phyloP scores from a whole-genome alignment of 2,797 vertebrate species.

The Thunnus albacares region DNA sequence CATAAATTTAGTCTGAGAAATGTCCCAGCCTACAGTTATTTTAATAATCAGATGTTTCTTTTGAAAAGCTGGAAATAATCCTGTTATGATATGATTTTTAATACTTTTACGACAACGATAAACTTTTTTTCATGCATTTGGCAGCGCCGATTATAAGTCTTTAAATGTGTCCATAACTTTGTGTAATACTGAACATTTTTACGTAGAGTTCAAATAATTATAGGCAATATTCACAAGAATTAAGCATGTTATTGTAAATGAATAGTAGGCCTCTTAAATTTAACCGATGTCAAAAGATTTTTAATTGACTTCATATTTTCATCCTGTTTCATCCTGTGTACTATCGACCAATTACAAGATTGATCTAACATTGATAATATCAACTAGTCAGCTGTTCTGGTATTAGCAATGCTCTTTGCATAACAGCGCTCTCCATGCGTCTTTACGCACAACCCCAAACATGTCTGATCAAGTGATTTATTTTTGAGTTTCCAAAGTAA shows the following conservation, averaged over 20 bases:
- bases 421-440: background rate
- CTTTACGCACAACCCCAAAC: slow-evolving; percentile 31
- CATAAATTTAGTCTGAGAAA: slow-evolving; percentile 16
- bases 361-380: background rate
- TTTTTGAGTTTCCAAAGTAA: background rate
- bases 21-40: slow-evolving; percentile 37
- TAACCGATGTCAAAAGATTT: background rate
- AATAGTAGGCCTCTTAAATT: background rate
- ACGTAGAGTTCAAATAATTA: slow-evolving; percentile 24
- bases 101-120: slow-evolving; percentile 66
- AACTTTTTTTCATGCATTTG: slow-evolving; percentile 66
- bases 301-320: background rate
- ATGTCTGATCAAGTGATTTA: slow-evolving; percentile 2
- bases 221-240: slow-evolving; percentile 1
- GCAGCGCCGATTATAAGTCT: slow-evolving; percentile 58
- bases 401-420: background rate
- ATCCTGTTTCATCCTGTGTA: too few species aligned
- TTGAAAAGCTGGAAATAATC: slow-evolving; percentile 17
- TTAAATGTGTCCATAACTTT: slow-evolving; percentile 61
- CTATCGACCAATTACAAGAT: background rate
- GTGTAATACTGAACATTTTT: slow-evolving; percentile 27
- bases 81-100: slow-evolving; percentile 46
- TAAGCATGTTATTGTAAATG: background rate
- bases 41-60: slow-evolving; percentile 35
- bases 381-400: background rate